Conservation (phyloP, 2,888 invertebrate genomes). For the Drosophila ochracea region DNA sequence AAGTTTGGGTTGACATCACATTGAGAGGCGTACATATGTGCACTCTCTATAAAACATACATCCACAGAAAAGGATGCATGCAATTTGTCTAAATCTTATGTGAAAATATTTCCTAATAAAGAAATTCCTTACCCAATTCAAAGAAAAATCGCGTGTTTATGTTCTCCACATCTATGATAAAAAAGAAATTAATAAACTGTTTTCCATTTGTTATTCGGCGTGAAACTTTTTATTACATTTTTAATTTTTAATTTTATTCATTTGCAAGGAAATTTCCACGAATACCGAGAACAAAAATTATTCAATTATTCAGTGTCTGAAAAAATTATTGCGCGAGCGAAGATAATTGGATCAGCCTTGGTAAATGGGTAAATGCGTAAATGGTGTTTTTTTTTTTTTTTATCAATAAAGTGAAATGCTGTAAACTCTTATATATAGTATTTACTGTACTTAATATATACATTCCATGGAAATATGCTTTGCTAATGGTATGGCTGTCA, state of each 20-base stretch:
- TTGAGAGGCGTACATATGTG: neutral
- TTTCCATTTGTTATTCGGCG: neutral
- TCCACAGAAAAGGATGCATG: neutral
- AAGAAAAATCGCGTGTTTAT: too few species aligned
- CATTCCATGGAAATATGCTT: neutral
- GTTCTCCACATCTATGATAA: too few species aligned
- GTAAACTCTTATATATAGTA: neutral
- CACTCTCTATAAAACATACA: neutral
- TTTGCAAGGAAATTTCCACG: neutral
- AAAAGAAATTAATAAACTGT: neutral
- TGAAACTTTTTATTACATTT: neutral
- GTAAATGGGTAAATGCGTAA: constrained; percentile 9
- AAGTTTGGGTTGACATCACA: constrained; percentile 26
- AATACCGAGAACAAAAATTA: neutral
- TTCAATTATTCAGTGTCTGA: constrained; percentile 29
- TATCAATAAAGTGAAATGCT: neutral
- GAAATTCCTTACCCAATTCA: neutral
- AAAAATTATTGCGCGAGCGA: constrained; percentile 6
- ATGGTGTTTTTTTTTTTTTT: neutral
- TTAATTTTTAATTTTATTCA: neutral
- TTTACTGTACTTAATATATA: constrained; percentile 2
- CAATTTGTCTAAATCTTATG: neutral
- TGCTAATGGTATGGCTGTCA: neutral
- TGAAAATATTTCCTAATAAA: neutral
- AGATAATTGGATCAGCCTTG: constrained; percentile 32